Base-by-base conservation (phyloP, 1,140 invertebrate species). In the Drosophila mayri region DNA sequence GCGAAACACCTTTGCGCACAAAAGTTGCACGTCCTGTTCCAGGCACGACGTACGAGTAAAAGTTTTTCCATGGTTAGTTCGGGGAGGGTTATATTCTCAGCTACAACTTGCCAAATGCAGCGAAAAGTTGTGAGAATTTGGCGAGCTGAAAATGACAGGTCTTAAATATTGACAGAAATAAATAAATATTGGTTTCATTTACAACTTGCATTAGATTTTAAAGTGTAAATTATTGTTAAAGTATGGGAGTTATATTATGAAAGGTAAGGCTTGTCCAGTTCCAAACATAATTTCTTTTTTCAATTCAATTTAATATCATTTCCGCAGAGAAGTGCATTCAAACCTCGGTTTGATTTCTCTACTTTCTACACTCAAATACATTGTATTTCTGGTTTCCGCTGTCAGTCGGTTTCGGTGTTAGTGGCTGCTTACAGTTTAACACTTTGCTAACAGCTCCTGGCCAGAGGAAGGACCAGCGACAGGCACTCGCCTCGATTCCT, bases 1-100 rank as follows among this genome's bases (percentile, higher is more conserved):
- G 83, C 81, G 82, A 90, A 90, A 90, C 86, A 90, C 86, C 86
- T 90, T 90, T 76, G 65, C 85, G 71, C 85, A 90, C 77, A 90
- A 90, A 90, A 90, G 81, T 90, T 90, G 68, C 65, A 84, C 85
- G 85, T 84, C 43, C 73, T 68, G 76, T 72, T 54, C 44, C 43
- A 46, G 60, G 67, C 41, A 41, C 43, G 55, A 52, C 66, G 52
- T 64, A 44, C 38, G 74, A 55, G 46, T 22, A 55, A 61, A 60
- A 77, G 52, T 55, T 76, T 76, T 57, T 74, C 22, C 40, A 18
- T 18, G 65, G 37, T 63, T 64, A 52, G 16, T 44, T 65, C 32
- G 35, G 43, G 47, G 47, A 64, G 59, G 58, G 9, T 20, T 22
- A 38, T 63, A 38, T 30, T 35, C 8, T 35, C 9, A 10, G 30